A percentile compares a stretch with the other conserved stretches of the same genome.
Evolutionary conservation across 2,888 invertebrate species (phyloP).

Genomic region (Toxonevra muliebris): DNA sequence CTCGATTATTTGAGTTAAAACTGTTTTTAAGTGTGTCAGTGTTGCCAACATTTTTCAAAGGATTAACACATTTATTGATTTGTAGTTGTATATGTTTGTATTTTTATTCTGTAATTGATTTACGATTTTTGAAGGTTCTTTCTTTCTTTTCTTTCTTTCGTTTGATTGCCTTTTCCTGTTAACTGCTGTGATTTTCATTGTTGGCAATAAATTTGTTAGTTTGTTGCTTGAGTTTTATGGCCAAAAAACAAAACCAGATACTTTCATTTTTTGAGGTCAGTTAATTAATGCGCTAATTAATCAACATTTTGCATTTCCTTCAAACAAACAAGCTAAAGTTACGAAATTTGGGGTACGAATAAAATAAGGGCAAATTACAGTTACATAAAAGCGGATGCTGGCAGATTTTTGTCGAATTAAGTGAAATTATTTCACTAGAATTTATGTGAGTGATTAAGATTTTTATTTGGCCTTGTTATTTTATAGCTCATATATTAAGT

Average conservation of each 20-base stretch:
- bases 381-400: too few species aligned
- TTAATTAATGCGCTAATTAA: slow-evolving; percentile 61
- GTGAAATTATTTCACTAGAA: too few species aligned
- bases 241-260: too few species aligned
- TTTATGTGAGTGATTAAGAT: too few species aligned
- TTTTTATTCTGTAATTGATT: slow-evolving; percentile 40
- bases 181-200: neutral
- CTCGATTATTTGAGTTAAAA: slow-evolving; percentile 15
- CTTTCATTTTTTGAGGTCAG: slow-evolving; percentile 61
- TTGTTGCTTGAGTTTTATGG: slow-evolving; percentile 4
- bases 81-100: slow-evolving; percentile 29
- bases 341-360: neutral
- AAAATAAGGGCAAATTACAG: too few species aligned
- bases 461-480: too few species aligned
- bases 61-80: slow-evolving; percentile 41
- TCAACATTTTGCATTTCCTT: slow-evolving; percentile 36
- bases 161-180: slow-evolving; percentile 31
- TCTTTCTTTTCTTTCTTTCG: slow-evolving; percentile 22
- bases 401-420: too few species aligned
- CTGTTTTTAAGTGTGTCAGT: slow-evolving; percentile 36
- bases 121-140: slow-evolving; percentile 17
- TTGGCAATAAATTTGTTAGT: slow-evolving; percentile 16
- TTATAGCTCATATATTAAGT: too few species aligned
- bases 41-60: slow-evolving; percentile 45
- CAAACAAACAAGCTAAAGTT: slow-evolving; percentile 17